Percentiles rank a stretch among this genome's conserved stretches.
phyloP scores from a whole-genome alignment of 2,113 vertebrate species.

The Plecotus auritus region DNA sequence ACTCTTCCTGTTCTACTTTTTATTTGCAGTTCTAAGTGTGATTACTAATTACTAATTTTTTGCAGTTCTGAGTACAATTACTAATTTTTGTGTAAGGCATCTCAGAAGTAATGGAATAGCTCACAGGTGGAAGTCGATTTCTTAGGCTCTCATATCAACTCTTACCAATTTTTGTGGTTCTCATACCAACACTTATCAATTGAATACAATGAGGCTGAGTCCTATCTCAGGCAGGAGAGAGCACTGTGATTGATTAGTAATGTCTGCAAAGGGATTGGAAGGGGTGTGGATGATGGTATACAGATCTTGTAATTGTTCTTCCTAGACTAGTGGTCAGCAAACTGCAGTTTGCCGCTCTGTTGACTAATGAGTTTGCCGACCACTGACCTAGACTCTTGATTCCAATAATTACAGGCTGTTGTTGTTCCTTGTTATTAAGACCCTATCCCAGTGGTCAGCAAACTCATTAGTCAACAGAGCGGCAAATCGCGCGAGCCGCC shows the following conservation, averaged over 20 bases:
- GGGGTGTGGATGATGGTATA: neutral
- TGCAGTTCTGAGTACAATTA: neutral
- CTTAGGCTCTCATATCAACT: neutral
- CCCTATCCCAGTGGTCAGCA: too few species aligned
- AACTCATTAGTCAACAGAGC: too few species aligned
- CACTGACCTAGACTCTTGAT: too few species aligned
- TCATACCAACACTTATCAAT: neutral
- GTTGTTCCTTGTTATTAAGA: too few species aligned
- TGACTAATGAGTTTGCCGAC: too few species aligned
- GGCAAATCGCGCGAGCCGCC: too few species aligned
- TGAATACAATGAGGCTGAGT: neutral
- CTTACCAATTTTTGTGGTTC: neutral
- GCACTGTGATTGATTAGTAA: neutral
- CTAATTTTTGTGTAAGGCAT: neutral
- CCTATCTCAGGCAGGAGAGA: neutral
- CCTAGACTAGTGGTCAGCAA: neutral
- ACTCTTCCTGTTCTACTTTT: neutral
- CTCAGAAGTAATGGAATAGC: neutral
- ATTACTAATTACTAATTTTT: constrained; percentile 13
- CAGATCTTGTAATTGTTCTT: neutral
- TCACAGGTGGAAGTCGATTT: neutral
- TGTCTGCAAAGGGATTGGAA: neutral
- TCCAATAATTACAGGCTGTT: too few species aligned
- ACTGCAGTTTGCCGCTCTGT: too few species aligned
- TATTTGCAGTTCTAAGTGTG: neutral